Base-by-base conservation (phyloP, 2,113 vertebrate species). In the Camelus bactrianus region DNA sequence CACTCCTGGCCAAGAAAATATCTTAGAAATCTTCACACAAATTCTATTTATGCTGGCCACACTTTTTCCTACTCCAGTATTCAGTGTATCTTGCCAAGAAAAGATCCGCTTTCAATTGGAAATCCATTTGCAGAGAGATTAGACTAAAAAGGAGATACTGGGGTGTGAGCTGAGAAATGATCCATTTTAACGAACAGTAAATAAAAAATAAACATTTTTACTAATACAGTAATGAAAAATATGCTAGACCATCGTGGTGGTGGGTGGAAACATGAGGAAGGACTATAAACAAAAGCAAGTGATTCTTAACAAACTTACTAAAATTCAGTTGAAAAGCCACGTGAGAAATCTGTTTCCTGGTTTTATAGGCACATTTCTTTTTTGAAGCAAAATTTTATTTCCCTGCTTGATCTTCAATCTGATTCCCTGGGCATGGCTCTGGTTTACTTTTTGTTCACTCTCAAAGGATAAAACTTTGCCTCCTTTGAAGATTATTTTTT, bases 51-150 rank as follows among this genome's bases (percentile, higher is more conserved):
- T 91, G 90, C 94, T 96, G 94, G 95, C 89, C 75, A 24, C 54
- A 95, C 84, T 85, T 95, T 85, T 91, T 89, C 82, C 76, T 93
- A 17, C 64, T 95, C 30, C 69, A 90, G 42, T 65, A 83, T 96
- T 92, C 64, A 46, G 70, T 64, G 80, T 52, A 52, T 50, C 24
- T 2, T 92, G 92, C 97, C 91, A 95, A 56, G 76, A 96, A 93
- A 93, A 94, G 80, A 93, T 94, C 88, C 35, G 62, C 81, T 98
- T 97, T 97, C 95, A 81, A 79, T n/a, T 95, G 95, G 76, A 98
- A 95, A 92, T 92, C 87, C 91, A 93, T 93, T 92, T 96, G 42
- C 11, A 24, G 70, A 82, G 62, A 76, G 46, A 90, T 90, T 38
- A 52, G 46, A 89, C 73, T 89, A 19, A 88, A 84, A 80, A 52